These are phyloP conservation scores for Pantelozetes paolii DNA, from an alignment of 2,888 invertebrate genomes.

Conservation along the genomic window DNA sequence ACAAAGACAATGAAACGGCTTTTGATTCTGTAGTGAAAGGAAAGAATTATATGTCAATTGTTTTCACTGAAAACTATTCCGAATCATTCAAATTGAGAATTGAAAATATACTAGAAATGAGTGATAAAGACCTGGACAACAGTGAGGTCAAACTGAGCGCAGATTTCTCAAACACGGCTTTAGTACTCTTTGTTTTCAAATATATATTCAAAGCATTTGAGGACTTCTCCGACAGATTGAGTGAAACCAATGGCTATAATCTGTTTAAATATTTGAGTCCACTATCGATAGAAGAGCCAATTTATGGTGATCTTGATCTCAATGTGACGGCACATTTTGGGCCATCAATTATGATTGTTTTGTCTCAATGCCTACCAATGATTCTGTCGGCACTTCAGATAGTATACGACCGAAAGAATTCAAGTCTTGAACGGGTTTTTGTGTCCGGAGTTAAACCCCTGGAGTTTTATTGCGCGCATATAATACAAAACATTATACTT, in stretches of 20 bases:
- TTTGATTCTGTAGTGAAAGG: slow-evolving; percentile 68
- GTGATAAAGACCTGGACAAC: slow-evolving; percentile 76
- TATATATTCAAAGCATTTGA: slow-evolving; percentile 83
- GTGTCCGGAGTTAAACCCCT: slow-evolving; percentile 49
- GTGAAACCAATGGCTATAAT: slow-evolving; percentile 56
- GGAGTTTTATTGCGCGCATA: slow-evolving; percentile 54
- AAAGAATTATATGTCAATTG: slow-evolving; percentile 79
- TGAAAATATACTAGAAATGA: slow-evolving; percentile 67
- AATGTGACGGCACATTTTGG: slow-evolving; percentile 93
- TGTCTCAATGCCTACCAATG: slow-evolving; percentile 92
- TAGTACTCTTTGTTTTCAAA: slow-evolving; percentile 61
- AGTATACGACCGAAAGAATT: slow-evolving; percentile 83
- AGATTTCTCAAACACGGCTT: slow-evolving; percentile 76
- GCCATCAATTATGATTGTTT: slow-evolving; percentile 75
- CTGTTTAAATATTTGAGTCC: slow-evolving; percentile 66
- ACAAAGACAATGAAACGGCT: slow-evolving; percentile 59
- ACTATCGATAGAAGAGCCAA: slow-evolving; percentile 47
- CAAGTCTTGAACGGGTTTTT: slow-evolving; percentile 80
- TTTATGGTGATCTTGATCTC: slow-evolving; percentile 59
- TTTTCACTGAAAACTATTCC: slow-evolving; percentile 83
- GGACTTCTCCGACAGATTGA: slow-evolving; percentile 49
- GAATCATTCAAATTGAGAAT: slow-evolving; percentile 75
- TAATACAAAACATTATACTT: slow-evolving; percentile 83
- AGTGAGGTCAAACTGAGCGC: slow-evolving; percentile 83
- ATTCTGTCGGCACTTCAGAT: slow-evolving; percentile 85